Conservation (phyloP, 23 tunicate species). For the Ciona savignyi region DNA sequence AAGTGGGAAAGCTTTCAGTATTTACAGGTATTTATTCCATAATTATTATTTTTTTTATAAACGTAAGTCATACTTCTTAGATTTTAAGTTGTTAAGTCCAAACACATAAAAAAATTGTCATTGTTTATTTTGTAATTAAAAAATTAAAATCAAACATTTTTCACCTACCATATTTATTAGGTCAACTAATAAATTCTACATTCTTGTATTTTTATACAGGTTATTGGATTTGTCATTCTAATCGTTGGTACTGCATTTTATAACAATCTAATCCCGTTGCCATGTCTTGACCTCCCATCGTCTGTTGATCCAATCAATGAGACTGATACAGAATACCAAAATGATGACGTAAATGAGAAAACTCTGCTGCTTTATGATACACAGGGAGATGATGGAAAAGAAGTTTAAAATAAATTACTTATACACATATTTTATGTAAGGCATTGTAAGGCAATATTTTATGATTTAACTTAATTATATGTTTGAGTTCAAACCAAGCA, state of each 20-base stretch:
- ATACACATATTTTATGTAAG: too few relatives aligned
- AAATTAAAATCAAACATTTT: too few relatives aligned
- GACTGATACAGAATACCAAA: neutral
- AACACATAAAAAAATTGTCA: too few relatives aligned
- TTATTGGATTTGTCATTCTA: constrained; percentile 80
- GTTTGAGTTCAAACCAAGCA: too few relatives aligned
- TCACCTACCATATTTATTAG: too few relatives aligned
- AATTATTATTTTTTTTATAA: neutral
- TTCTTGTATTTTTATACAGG: too few relatives aligned
- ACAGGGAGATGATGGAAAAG: neutral
- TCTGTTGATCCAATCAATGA: neutral
- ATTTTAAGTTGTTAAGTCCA: too few relatives aligned
- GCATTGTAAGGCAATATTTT: too few relatives aligned
- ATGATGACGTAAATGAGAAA: constrained; percentile 13
- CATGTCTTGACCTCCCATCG: constrained; percentile 30
- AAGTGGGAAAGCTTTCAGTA: constrained; percentile 83
- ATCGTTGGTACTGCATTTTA: constrained; percentile 86
- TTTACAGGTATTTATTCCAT: constrained; percentile 63
- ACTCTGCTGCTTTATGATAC: constrained; percentile 31
- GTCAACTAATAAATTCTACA: too few relatives aligned
- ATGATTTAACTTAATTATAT: too few relatives aligned
- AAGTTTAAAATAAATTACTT: constrained; percentile 8
- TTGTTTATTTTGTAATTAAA: too few relatives aligned
- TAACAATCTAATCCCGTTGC: constrained; percentile 73
- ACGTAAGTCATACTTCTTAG: too few relatives aligned